Percentiles rank a stretch among this genome's conserved stretches.
phyloP scores from a whole-genome alignment of 2,888 invertebrate species.

The Eilema caniola region DNA sequence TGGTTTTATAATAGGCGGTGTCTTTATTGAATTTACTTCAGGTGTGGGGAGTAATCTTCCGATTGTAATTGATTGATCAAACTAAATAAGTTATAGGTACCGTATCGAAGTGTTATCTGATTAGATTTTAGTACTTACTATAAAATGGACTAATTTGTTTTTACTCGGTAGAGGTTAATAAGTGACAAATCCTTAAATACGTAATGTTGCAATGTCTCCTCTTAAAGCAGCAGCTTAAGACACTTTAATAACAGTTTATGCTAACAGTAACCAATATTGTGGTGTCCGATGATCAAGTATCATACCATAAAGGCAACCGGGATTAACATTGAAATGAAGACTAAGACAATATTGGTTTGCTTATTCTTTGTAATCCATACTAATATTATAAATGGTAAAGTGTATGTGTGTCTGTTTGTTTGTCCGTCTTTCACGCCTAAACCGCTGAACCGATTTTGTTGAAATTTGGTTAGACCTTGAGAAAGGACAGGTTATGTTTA shows the following conservation, averaged over 20 bases:
- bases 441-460: no score
- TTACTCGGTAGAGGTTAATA: neutral
- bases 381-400: no score
- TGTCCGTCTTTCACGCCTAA: no score
- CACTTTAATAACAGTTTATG: neutral
- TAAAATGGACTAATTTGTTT: neutral
- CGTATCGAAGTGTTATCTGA: neutral
- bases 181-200: neutral
- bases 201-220: neutral
- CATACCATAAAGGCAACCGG: neutral
- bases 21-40: slow-evolving; percentile 26
- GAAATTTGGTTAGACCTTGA: no score
- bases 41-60: neutral
- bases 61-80: slow-evolving; percentile 4
- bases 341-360: neutral
- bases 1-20: slow-evolving; percentile 39
- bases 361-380: no score
- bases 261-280: no score
- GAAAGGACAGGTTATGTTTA: no score
- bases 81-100: slow-evolving; percentile 6
- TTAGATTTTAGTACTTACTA: neutral
- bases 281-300: no score
- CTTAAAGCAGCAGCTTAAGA: neutral
- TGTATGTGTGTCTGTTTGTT: no score
- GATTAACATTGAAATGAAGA: no score